phyloP scores from a whole-genome alignment of 2,113 vertebrate species.

The Motacilla tschutschensis region DNA sequence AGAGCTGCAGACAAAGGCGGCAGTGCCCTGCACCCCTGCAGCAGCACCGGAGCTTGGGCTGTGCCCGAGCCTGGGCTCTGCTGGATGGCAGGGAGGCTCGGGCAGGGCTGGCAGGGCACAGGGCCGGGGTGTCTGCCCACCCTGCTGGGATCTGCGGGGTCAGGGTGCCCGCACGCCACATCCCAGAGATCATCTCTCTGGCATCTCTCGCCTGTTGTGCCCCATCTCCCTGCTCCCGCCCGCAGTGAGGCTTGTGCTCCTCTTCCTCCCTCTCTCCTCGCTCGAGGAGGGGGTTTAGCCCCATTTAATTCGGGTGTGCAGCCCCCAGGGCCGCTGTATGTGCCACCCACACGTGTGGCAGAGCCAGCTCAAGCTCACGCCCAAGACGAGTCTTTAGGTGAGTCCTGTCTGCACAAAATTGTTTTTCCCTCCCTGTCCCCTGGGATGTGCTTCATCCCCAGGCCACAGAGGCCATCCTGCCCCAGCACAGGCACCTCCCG shows the following conservation, averaged over 20 bases:
- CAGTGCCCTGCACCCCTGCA: accelerated
- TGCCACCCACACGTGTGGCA: background rate
- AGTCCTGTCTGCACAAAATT: background rate
- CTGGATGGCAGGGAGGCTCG: accelerated
- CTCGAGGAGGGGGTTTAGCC: background rate
- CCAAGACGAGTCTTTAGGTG: accelerated
- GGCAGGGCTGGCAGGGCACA: background rate
- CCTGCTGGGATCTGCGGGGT: no score
- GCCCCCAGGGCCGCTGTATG: accelerated
- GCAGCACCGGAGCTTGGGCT: background rate
- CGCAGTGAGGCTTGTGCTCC: background rate
- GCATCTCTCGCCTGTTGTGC: background rate
- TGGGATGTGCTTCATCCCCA: background rate
- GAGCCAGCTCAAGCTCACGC: background rate
- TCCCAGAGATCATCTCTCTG: no score
- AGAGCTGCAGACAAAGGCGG: slow-evolving; percentile 15
- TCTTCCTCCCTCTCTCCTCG: background rate
- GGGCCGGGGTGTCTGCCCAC: background rate
- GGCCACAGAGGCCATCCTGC: background rate
- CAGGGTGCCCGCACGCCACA: accelerated
- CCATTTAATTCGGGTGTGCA: accelerated
- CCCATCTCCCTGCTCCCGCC: background rate
- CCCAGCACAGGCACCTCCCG: background rate
- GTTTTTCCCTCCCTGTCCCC: background rate
- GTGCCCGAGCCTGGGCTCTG: background rate